phyloP scores from a whole-genome alignment of 2,113 vertebrate genomes.

The Isichthys henryi region DNA sequence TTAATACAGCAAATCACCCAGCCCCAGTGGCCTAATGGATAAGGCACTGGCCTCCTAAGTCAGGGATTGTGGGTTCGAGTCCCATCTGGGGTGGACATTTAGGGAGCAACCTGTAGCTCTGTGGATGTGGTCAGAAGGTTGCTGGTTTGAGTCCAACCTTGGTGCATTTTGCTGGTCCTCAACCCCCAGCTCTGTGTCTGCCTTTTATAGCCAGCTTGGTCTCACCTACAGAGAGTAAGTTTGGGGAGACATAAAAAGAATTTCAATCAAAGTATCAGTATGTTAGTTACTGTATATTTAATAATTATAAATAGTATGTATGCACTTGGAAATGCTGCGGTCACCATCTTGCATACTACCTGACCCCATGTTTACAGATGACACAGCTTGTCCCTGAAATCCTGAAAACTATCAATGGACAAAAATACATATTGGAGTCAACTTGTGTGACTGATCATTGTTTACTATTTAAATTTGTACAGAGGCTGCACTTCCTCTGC shows the following conservation, averaged over 20 bases:
- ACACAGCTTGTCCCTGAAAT: not conserved
- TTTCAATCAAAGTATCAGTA: too few species aligned
- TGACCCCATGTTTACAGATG: not conserved
- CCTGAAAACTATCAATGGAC: not conserved
- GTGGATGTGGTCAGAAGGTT: too few species aligned
- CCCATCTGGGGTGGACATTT: slow-evolving; percentile 26
- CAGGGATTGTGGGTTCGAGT: slow-evolving; percentile 46
- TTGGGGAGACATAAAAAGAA: too few species aligned
- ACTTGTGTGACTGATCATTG: not conserved
- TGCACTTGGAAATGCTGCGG: not conserved
- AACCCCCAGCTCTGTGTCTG: too few species aligned
- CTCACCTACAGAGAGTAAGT: too few species aligned
- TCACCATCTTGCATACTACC: not conserved
- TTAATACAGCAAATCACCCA: not conserved
- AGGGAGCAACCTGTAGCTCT: too few species aligned
- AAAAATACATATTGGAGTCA: not conserved
- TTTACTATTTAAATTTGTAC: not conserved
- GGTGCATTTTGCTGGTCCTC: too few species aligned
- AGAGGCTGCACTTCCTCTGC: not conserved
- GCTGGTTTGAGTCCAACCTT: too few species aligned
- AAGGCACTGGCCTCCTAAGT: slow-evolving; percentile 51
- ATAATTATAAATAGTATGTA: not conserved
- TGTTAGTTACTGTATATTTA: too few species aligned
- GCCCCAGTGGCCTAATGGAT: slow-evolving; percentile 41
- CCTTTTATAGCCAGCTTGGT: too few species aligned